Conservation (phyloP, 2,797 vertebrate genomes). For the Neomorphus geoffroyi region DNA sequence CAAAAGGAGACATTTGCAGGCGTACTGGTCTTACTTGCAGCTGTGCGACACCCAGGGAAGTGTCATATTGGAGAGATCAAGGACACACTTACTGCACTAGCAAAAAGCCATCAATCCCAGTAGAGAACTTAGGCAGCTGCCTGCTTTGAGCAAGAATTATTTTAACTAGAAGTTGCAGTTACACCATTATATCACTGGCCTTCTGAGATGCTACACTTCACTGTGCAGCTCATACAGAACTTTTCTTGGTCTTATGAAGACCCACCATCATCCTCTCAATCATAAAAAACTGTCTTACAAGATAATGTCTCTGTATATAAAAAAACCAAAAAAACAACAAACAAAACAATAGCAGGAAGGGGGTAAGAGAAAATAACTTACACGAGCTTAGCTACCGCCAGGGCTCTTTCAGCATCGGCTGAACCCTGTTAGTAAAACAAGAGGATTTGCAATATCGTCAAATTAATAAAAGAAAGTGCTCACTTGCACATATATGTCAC, state of each 20-base stretch:
- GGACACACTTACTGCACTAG: not conserved
- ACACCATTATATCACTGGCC: not conserved
- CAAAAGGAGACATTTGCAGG: not conserved
- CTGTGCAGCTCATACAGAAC: not conserved
- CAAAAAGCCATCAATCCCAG: not conserved
- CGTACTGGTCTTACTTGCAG: not conserved
- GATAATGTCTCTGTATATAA: not conserved
- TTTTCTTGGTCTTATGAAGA: not conserved
- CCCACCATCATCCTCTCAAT: not conserved
- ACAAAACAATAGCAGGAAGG: not conserved
- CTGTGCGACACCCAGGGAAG: not conserved
- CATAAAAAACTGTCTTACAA: not conserved
- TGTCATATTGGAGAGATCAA: not conserved
- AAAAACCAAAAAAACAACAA: not conserved
- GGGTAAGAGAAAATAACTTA: slow-evolving; percentile 74
- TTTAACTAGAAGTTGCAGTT: not conserved
- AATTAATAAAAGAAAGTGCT: not conserved
- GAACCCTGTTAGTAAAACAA: slow-evolving; percentile 83
- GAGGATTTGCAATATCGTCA: not conserved
- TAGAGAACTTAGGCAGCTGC: not conserved
- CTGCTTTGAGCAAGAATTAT: not conserved
- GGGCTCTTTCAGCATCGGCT: slow-evolving; percentile 89
- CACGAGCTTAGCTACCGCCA: slow-evolving; percentile 91
- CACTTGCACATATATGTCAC: not conserved
- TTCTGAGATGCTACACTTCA: not conserved